Percentiles rank a stretch among this genome's conserved stretches.
phyloP scores from a whole-genome alignment of 2,888 invertebrate genomes.

The Molanna angustata region DNA sequence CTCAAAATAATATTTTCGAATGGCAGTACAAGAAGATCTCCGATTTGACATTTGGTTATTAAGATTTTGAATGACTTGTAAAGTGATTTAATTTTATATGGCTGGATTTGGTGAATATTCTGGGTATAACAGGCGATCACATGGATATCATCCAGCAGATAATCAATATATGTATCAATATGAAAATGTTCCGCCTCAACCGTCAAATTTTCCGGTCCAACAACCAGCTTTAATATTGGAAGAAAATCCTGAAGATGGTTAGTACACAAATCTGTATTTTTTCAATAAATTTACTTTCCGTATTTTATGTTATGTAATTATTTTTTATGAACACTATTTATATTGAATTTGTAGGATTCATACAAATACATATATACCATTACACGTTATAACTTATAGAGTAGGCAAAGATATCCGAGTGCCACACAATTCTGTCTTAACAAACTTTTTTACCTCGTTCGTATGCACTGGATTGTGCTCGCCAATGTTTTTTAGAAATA shows the following conservation, averaged over 20 bases:
- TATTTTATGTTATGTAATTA: not conserved
- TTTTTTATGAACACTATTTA: too few species aligned
- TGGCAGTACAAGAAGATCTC: too few species aligned
- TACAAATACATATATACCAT: too few species aligned
- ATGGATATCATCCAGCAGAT: constrained; percentile 44
- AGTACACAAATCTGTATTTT: not conserved
- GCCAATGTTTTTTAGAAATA: not conserved
- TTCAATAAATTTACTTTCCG: not conserved
- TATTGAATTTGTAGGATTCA: too few species aligned
- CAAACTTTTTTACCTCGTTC: too few species aligned
- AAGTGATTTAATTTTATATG: constrained; percentile 42
- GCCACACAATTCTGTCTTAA: too few species aligned
- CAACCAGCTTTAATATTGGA: constrained; percentile 53
- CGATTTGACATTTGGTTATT: constrained; percentile 8
- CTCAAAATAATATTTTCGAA: too few species aligned
- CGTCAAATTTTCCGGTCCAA: constrained; percentile 46
- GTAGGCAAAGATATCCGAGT: too few species aligned
- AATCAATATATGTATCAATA: constrained; percentile 53
- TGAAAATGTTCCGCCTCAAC: constrained; percentile 51
- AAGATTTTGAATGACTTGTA: constrained; percentile 8
- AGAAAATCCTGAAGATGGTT: constrained; percentile 50
- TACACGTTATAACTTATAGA: too few species aligned
- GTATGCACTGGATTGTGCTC: too few species aligned
- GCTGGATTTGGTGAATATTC: constrained; percentile 52
- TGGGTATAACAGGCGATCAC: constrained; percentile 43